Evolutionary conservation across 2,113 vertebrate genomes (phyloP), one percentile per base, ranked within the genome.

Genomic region (Myodes glareolus): DNA sequence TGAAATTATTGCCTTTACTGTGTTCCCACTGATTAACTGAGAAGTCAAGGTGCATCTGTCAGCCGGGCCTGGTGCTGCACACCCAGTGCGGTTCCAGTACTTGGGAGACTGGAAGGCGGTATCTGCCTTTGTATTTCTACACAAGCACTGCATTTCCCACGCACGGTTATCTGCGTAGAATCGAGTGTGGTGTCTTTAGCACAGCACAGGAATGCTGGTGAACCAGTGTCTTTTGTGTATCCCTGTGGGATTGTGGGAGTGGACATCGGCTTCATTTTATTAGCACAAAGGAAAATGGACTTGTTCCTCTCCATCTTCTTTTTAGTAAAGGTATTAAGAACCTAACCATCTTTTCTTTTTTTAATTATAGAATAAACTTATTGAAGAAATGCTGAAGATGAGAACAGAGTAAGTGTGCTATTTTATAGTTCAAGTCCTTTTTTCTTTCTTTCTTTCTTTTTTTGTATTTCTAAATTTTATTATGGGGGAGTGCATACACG

Each of bases 401-500:
- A 99, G 98, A 95, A 98, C 98, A 97, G 98, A 98, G 99, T 99
- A 99, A 99, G 99, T 99, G 31, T 65, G 89, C 72, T 93, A 5
- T 92, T 97, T 73, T 94, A 72, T 76, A 42, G 13, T 88, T 88
- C 33, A n/a, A 27, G 39, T 39, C 39, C 7, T 36, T 65, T 45
- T 58, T 25, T 58, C 58, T 58, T 58, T 58, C 58, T 58, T 50
- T 50, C 50, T 50, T 11, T 50, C 10, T 55, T 58, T 82, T 82
- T 29, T 45, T 14, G 7, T 58, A 9, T n/a, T 82, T 50, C 7
- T 45, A 42, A 42, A 45, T 13, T 63, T 27, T 85, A 65, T 42
- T 33, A 12, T 47, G n/a, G 27, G 82, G n/a, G 55, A 9, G 3
- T 7, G 23, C 58, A 10, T 63, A 58, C 55, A 63, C 27, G 7